Evolutionary conservation across 92 coral and sea anemone genomes (phyloP), one percentile per base, ranked within the genome.

Genomic region (Epizoanthus scotinus): DNA sequence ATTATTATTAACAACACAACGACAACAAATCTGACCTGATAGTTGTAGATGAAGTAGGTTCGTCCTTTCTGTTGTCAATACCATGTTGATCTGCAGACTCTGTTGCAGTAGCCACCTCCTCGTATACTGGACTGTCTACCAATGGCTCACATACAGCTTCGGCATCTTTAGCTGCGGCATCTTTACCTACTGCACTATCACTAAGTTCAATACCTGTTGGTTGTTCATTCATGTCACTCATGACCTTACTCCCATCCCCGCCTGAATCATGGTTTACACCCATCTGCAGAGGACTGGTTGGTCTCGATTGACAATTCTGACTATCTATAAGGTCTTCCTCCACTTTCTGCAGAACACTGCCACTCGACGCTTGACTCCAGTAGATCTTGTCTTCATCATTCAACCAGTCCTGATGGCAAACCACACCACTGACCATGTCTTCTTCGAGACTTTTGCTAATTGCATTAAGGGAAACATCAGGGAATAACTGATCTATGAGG

Each of bases 321-420:
- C 44, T 75, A 60, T 28, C 69, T 44, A 19, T 24, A 57, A 75
- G 81, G 25, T 75, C 81, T 2, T 75, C 81, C 15, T 75, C 81
- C 36, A 75, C 61, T 19, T 55, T 75, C 68, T 75, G 81, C 81
- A 66, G 59, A 53, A 75, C 81, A 22, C 81, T 75, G 44, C 67
- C 27, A 54, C 34, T 57, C 15, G 5, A 75, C 53, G 59, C 81
- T 59, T 58, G 81, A 75, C 81, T 75, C 81, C 81, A 59, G 24
- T 34, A 59, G 3, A 75, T 75, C 67, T 75, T 68, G 18, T 34
- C 81, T 12, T 44, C 38, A 60, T 75, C 47, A 22, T 75, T 59
- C 19, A 75, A 63, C 81, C 81, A 75, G 56, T 75, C 67, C 8
- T 75, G 56, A 40, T 75, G 67, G 19, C 9, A 17, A 22, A 22